phyloP scores from a whole-genome alignment of 1,140 invertebrate genomes.

The Chironomus striatipennis region DNA sequence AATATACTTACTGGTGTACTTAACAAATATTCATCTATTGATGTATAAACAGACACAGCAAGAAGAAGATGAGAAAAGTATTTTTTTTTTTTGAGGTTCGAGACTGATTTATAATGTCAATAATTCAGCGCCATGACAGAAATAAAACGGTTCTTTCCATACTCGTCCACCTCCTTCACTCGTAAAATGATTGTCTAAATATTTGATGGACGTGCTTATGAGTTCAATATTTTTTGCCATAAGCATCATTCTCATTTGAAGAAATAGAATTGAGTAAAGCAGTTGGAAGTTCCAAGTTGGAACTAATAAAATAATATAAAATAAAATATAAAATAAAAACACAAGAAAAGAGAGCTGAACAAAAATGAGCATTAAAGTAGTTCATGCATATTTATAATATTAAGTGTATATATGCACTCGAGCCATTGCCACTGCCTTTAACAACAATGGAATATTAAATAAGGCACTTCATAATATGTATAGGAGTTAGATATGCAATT shows the following conservation, averaged over 20 bases:
- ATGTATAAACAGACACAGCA: not conserved
- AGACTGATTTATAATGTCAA: not conserved
- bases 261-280: not conserved
- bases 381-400: constrained; percentile 15
- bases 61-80: not conserved
- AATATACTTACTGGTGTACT: not conserved
- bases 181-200: not conserved
- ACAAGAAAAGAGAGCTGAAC: not conserved
- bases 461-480: not conserved
- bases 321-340: not conserved
- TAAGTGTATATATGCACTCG: not conserved
- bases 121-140: not conserved
- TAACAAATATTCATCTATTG: not conserved
- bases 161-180: not conserved
- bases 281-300: not conserved
- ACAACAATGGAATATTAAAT: constrained; percentile 9
- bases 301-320: not conserved
- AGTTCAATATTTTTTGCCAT: not conserved
- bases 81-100: not conserved
- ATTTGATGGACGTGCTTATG: not conserved
- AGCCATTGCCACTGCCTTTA: not conserved
- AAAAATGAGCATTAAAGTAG: not conserved
- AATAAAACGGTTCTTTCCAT: not conserved
- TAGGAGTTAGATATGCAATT: not conserved
- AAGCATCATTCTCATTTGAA: not conserved